These are phyloP conservation scores for Pachypanchax playfairii DNA, from an alignment of 2,113 vertebrate species.

Conservation along the genomic window DNA sequence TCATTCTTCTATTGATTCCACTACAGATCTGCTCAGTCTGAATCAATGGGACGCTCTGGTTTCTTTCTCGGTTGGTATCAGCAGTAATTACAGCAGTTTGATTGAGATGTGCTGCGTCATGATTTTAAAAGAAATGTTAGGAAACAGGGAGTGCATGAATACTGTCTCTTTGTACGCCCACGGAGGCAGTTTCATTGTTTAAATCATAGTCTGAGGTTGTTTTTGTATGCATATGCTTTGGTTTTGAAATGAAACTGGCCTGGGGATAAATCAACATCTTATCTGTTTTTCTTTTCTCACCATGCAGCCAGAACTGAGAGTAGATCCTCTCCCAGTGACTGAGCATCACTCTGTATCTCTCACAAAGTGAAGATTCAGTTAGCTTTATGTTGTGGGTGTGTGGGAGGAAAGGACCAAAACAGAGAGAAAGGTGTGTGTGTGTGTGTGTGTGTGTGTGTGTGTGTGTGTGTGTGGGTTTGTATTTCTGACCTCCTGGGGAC, in stretches of 20 bases:
- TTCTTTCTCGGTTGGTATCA: slow-evolving; percentile 35
- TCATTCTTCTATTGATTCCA: slow-evolving; percentile 63
- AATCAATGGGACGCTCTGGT: slow-evolving; percentile 52
- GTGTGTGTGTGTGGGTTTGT: slow-evolving; percentile 10
- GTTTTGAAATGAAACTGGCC: slow-evolving; percentile 34
- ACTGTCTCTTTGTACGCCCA: neutral
- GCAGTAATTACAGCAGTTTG: slow-evolving; percentile 54
- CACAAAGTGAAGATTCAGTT: slow-evolving; percentile 50
- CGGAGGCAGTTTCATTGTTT: neutral
- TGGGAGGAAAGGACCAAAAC: too few species aligned
- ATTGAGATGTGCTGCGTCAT: slow-evolving; percentile 33
- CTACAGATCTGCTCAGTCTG: slow-evolving; percentile 21
- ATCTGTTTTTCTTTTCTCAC: slow-evolving; percentile 26
- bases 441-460: slow-evolving; percentile 13
- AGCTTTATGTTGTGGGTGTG: slow-evolving; percentile 8
- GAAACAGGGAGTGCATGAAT: neutral
- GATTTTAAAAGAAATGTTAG: slow-evolving; percentile 5
- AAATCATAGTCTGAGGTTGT: slow-evolving; percentile 2
- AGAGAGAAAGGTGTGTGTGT: neutral
- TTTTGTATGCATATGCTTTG: neutral
- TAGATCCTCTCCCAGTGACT: slow-evolving; percentile 27
- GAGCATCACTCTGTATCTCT: slow-evolving; percentile 44
- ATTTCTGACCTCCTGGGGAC: too few species aligned
- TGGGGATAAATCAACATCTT: slow-evolving; percentile 38
- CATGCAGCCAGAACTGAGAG: slow-evolving; percentile 29